Percentiles rank a stretch among this genome's conserved stretches.
Conservation (phyloP, 64 coral and sea anemone species). For the Stylophora pistillata region DNA sequence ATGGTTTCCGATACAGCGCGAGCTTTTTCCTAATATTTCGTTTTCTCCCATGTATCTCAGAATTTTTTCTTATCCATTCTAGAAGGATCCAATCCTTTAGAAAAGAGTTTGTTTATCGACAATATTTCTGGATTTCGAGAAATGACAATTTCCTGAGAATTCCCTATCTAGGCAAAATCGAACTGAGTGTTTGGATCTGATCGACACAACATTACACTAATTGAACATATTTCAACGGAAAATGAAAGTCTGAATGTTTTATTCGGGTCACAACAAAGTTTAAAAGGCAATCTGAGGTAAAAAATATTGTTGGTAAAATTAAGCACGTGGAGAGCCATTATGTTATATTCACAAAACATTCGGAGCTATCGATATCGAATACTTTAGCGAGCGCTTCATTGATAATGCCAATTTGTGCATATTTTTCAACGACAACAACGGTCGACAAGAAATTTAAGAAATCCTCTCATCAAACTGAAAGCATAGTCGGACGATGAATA, state of each 20-base stretch:
- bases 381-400: not conserved
- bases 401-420: not conserved
- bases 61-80: not conserved
- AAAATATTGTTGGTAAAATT: not conserved
- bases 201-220: not conserved
- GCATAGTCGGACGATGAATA: not conserved
- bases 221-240: not conserved
- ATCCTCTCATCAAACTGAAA: not conserved
- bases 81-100: not conserved
- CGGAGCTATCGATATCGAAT: not conserved
- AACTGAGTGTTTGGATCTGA: not conserved
- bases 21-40: not conserved
- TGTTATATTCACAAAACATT: not conserved
- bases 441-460: not conserved
- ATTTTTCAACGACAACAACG: not conserved
- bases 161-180: not conserved
- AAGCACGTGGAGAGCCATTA: not conserved
- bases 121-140: not conserved
- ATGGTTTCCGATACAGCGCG: not conserved
- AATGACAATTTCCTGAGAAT: not conserved
- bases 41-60: not conserved
- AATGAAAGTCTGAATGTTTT: constrained; percentile 2
- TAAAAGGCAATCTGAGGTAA: not conserved
- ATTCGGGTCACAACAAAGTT: constrained; percentile 14
- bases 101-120: not conserved